phyloP scores from a whole-genome alignment of 2,797 vertebrate genomes.

The Gymnoscopelus braueri region DNA sequence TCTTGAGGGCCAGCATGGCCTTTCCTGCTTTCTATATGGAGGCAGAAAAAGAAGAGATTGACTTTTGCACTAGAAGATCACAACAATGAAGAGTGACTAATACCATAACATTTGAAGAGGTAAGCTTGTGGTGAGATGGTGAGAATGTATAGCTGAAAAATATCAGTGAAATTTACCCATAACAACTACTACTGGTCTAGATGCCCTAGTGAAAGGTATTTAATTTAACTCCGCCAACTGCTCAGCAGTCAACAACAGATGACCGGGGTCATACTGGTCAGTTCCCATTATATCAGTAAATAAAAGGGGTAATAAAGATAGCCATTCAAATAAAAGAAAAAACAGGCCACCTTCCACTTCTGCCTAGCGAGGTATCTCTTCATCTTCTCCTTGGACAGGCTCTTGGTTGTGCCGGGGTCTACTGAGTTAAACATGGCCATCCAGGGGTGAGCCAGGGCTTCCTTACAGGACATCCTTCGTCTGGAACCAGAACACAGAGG shows the following conservation, averaged over 20 bases:
- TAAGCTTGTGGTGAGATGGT: too few relatives aligned
- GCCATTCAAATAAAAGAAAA: background rate
- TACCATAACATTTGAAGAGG: too few relatives aligned
- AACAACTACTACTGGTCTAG: too few relatives aligned
- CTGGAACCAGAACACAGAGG: slow-evolving; percentile 62
- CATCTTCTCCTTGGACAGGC: slow-evolving; percentile 87
- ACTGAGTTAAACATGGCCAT: slow-evolving; percentile 72
- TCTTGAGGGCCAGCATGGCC: slow-evolving; percentile 87
- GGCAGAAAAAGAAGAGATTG: background rate
- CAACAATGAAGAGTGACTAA: background rate
- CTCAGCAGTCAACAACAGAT: too few relatives aligned
- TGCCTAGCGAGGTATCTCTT: slow-evolving; percentile 85
- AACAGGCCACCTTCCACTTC: slow-evolving; percentile 88
- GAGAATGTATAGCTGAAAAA: too few relatives aligned
- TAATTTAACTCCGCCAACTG: too few relatives aligned
- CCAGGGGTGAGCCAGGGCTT: slow-evolving; percentile 86
- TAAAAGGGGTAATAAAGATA: too few relatives aligned
- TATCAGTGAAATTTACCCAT: too few relatives aligned
- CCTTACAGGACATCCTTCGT: slow-evolving; percentile 75
- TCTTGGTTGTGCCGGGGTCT: slow-evolving; percentile 65
- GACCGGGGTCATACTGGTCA: too few relatives aligned
- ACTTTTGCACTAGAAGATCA: background rate
- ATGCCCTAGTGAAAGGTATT: too few relatives aligned
- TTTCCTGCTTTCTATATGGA: slow-evolving; percentile 84
- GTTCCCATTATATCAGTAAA: too few relatives aligned